Evolutionary conservation across 2,797 vertebrate species (phyloP).

Genomic region (Synaphobranchus kaupii): DNA sequence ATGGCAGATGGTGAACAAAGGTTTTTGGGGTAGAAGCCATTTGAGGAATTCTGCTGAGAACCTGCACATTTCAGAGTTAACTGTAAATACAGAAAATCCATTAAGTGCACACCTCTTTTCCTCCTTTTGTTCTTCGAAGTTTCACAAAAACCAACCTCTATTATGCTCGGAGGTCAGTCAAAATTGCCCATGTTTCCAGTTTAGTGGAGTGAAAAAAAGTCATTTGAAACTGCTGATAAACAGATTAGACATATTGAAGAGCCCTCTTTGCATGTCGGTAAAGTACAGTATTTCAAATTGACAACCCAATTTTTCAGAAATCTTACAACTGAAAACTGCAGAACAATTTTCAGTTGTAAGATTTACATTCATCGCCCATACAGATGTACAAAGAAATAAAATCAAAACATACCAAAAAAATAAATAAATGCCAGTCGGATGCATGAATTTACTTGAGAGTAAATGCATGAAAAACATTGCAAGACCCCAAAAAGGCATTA

Average conservation of each 20-base stretch:
- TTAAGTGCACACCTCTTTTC: neutral
- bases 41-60: neutral
- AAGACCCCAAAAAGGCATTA: conserved; percentile 1
- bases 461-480: conserved; percentile 11
- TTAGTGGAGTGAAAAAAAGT: neutral
- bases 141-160: neutral
- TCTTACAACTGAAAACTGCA: neutral
- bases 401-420: neutral
- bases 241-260: neutral
- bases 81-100: neutral
- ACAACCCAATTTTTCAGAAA: neutral
- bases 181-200: neutral
- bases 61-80: neutral
- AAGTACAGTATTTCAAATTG: neutral
- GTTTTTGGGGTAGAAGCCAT: neutral
- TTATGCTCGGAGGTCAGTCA: neutral
- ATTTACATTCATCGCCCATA: neutral
- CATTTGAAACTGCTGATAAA: conserved; percentile 3
- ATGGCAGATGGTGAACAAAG: neutral
- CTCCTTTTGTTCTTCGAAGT: neutral
- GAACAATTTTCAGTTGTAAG: no score
- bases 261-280: neutral
- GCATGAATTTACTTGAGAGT: neutral
- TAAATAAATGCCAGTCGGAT: neutral
- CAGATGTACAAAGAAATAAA: neutral